Evolutionary conservation across 2,113 vertebrate species (phyloP).

Genomic region (Lagopus muta): DNA sequence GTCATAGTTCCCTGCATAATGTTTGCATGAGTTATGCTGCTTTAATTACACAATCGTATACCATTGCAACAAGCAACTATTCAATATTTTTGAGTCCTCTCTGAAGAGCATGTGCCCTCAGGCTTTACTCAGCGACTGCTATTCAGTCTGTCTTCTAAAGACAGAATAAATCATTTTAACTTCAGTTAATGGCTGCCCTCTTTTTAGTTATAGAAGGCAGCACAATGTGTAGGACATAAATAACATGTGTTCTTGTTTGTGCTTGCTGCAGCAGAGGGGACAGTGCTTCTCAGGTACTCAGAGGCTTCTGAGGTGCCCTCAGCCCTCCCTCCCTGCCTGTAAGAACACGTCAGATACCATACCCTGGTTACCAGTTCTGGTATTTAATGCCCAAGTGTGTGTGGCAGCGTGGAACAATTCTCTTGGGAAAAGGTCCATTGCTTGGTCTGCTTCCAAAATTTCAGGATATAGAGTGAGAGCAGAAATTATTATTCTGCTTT

Average conservation of each 20-base stretch:
- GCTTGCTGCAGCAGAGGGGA: neutral
- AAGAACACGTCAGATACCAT: neutral
- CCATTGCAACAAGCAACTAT: neutral
- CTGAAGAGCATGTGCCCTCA: neutral
- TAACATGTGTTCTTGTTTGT: neutral
- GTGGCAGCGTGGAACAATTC: neutral
- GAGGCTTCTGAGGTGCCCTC: neutral
- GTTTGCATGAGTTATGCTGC: constrained; percentile 3
- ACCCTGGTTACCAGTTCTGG: neutral
- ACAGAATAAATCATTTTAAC: neutral
- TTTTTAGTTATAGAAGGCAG: constrained; percentile 12
- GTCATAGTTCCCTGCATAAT: neutral
- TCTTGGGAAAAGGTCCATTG: neutral
- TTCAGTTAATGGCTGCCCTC: neutral
- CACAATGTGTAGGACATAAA: neutral
- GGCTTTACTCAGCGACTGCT: neutral
- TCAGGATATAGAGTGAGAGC: neutral
- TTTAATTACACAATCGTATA: constrained; percentile 11
- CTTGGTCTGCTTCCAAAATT: neutral
- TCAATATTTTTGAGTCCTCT: constrained; percentile 17
- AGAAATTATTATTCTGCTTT: neutral
- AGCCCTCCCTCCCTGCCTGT: neutral
- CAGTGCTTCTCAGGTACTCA: neutral
- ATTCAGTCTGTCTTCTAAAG: neutral
- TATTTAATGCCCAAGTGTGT: neutral